Conservation (phyloP, 2,888 invertebrate genomes). For the Cheilosia grossa region DNA sequence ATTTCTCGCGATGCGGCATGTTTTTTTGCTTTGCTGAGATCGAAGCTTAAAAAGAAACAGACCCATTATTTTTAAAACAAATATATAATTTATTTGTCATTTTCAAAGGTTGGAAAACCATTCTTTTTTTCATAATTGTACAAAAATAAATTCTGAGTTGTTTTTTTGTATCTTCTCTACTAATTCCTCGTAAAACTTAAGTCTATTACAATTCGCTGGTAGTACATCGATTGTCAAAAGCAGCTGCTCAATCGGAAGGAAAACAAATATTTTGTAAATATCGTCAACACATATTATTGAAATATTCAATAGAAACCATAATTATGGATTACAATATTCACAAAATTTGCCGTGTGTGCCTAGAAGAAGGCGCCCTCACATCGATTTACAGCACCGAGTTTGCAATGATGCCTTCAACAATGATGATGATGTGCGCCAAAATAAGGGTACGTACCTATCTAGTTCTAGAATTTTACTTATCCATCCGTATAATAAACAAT, state of each 20-base stretch:
- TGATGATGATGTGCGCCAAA: constrained; percentile 86
- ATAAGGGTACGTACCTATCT: constrained; percentile 83
- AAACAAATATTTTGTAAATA: constrained; percentile 11
- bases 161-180: background rate
- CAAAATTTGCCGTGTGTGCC: constrained; percentile 86
- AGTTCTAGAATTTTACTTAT: background rate
- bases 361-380: constrained; percentile 86
- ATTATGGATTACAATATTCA: constrained; percentile 83
- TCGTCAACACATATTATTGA: background rate
- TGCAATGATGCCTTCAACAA: constrained; percentile 85
- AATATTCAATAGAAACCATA: constrained; percentile 1
- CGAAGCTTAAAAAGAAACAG: too few species aligned
- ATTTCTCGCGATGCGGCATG: too few species aligned
- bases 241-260: background rate
- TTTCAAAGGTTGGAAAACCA: too few species aligned
- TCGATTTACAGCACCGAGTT: constrained; percentile 86
- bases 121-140: too few species aligned
- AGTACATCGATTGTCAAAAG: background rate
- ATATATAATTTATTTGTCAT: too few species aligned
- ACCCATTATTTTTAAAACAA: too few species aligned
- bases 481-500: background rate
- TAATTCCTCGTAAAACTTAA: background rate
- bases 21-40: too few species aligned
- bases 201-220: too few species aligned
- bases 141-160: background rate